Evolutionary conservation across 2,888 invertebrate genomes (phyloP).

Genomic region (Tenthredo scrophulariae): DNA sequence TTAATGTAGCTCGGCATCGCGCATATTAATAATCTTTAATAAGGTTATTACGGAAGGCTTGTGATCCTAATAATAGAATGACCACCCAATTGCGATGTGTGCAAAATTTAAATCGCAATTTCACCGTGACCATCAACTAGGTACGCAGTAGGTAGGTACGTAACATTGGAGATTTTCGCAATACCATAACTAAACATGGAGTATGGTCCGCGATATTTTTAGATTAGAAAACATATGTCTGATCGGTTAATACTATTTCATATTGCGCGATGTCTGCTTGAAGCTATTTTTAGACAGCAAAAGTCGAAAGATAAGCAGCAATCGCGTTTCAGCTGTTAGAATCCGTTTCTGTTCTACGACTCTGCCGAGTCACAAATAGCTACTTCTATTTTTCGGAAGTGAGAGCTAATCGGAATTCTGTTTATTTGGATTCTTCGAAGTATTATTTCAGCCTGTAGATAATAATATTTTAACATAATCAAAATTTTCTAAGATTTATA

Average conservation of each 20-base stretch:
- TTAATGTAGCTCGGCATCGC: not conserved
- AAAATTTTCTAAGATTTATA: not conserved
- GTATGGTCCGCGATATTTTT: conserved; percentile 18
- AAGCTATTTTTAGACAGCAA: conserved; percentile 3
- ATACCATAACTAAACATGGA: conserved; percentile 20
- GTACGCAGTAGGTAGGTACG: not conserved
- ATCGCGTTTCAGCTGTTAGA: conserved; percentile 30
- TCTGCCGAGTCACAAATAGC: not conserved
- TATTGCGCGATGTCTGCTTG: conserved; percentile 15
- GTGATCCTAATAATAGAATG: conserved; percentile 39
- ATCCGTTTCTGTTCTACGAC: conserved; percentile 18
- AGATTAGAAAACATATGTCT: conserved; percentile 37
- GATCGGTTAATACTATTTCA: not conserved
- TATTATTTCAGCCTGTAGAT: not conserved
- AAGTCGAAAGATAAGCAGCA: conserved; percentile 7
- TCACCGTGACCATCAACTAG: conserved; percentile 32
- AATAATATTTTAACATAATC: not conserved
- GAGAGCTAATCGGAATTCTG: not conserved
- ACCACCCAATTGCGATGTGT: conserved; percentile 35
- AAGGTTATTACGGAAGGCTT: conserved; percentile 42
- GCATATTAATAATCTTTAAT: conserved; percentile 45
- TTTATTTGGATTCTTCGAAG: not conserved
- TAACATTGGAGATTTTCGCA: conserved; percentile 15
- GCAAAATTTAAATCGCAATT: conserved; percentile 36
- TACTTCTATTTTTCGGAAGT: not conserved